Base-by-base conservation (phyloP, 1,140 invertebrate species). In the Bombyx mandarina region DNA sequence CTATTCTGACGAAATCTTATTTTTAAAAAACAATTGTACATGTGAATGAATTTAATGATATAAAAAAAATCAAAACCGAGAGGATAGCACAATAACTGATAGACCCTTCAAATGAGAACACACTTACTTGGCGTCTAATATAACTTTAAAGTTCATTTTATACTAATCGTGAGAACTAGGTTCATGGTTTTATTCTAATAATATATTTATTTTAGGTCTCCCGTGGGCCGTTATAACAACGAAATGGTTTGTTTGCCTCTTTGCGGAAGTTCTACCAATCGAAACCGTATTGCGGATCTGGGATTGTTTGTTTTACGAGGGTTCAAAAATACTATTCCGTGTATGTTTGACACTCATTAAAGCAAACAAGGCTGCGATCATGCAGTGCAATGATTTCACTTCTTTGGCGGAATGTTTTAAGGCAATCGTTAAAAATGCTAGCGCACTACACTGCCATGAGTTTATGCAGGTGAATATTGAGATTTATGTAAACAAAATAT, bases 301-400 rank as follows among this genome's bases (percentile, higher is more conserved):
- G 97, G 97, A 99, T 82, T 97, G 96, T 72, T 88, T 99, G 48
- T 97, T 99, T 83, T 94, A 95, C 66, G 97, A 98, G 88, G 97
- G 97, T 22, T 94, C 93, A 46, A 98, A 97, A 68, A 89, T 91
- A 45, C 65, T 98, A 12, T 95, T 97, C 70, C 89, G 96, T 70
- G 96, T 97, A n/a, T 94, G 93, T 63, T 75, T 97, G 50, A 94
- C 95, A 22, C 88, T 98, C 48, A 93, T 98, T 49, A 93, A 93
- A 77, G 84, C 92, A 56, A 94, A 96, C 73, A 88, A 89, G 69
- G 87, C 90, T 2, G 89, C 91, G 61, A 90, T 97, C 63, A 83
- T 96, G 68, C 89, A 90, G 42, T 94, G 93, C 69, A 90, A 91
- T 67, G 94, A 95, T 69, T 94, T 96, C 73, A 88, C 91, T 12